Percentiles rank a stretch among this genome's conserved stretches.
Conservation (phyloP, 35 echinoderm and acorn worm species). For the Diadema setosum region DNA sequence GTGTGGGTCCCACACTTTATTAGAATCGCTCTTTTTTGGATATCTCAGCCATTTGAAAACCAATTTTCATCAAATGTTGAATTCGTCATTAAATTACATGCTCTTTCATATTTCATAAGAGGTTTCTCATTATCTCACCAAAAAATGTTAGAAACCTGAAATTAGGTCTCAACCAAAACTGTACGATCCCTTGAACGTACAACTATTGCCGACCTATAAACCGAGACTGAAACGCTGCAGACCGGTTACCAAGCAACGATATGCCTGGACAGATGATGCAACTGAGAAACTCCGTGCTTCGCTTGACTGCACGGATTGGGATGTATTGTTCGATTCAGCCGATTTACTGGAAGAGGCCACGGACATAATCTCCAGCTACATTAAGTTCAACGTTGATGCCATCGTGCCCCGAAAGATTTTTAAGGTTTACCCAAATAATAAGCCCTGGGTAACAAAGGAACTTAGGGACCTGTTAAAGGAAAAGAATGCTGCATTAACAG, state of each 20-base stretch:
- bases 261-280: neutral
- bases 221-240: neutral
- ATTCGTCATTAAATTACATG: too few species aligned
- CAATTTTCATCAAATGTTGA: too few species aligned
- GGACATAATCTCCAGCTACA: too few species aligned
- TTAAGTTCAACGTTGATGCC: slow-evolving; percentile 5
- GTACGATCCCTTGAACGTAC: too few species aligned
- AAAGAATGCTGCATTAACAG: slow-evolving; percentile 20
- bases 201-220: neutral
- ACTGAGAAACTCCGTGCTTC: slow-evolving; percentile 8
- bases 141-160: too few species aligned
- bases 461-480: slow-evolving; percentile 17
- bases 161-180: too few species aligned
- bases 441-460: slow-evolving; percentile 53
- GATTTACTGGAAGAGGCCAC: neutral
- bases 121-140: too few species aligned
- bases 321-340: slow-evolving; percentile 6
- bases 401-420: neutral
- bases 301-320: slow-evolving; percentile 45
- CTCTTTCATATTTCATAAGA: too few species aligned
- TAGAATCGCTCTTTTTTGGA: too few species aligned
- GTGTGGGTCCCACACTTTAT: too few species aligned
- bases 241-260: too few species aligned
- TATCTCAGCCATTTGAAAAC: too few species aligned
- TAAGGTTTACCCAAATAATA: slow-evolving; percentile 44